Percentiles rank a stretch among this genome's conserved stretches.
Conservation (phyloP, 2,888 invertebrate genomes). For the Phanerotoma sp. region DNA sequence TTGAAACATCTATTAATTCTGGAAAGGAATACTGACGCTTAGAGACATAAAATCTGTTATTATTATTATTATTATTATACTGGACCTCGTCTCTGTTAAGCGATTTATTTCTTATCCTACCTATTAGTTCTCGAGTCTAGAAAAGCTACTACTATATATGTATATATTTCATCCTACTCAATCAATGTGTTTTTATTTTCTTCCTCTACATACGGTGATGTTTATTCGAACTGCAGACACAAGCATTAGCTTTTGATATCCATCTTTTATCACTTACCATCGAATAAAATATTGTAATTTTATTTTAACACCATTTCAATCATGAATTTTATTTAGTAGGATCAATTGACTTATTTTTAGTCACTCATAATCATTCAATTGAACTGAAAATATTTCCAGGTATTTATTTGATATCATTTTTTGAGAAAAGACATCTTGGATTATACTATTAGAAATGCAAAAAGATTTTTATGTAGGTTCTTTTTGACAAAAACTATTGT, state of each 20-base stretch:
- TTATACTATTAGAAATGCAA: too few species aligned
- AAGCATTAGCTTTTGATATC: constrained; percentile 11
- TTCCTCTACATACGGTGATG: constrained; percentile 2
- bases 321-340: too few species aligned
- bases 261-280: constrained; percentile 21
- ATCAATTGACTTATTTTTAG: too few species aligned
- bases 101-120: constrained; percentile 51
- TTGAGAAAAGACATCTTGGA: too few species aligned
- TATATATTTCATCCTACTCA: constrained; percentile 22
- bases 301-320: constrained; percentile 52
- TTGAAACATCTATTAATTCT: constrained; percentile 37
- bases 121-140: constrained; percentile 52
- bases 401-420: too few species aligned
- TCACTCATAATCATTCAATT: too few species aligned
- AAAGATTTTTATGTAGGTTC: too few species aligned
- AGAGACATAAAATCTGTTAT: constrained; percentile 44
- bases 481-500: too few species aligned
- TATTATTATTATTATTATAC: too few species aligned
- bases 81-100: constrained; percentile 47
- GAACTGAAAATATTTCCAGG: too few species aligned
- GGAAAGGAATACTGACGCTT: constrained; percentile 22
- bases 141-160: constrained; percentile 44
- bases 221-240: constrained; percentile 19
- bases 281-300: constrained; percentile 52
- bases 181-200: constrained; percentile 2